Evolutionary conservation across 2,113 vertebrate species (phyloP).

Genomic region (Heterocephalus glaber): DNA sequence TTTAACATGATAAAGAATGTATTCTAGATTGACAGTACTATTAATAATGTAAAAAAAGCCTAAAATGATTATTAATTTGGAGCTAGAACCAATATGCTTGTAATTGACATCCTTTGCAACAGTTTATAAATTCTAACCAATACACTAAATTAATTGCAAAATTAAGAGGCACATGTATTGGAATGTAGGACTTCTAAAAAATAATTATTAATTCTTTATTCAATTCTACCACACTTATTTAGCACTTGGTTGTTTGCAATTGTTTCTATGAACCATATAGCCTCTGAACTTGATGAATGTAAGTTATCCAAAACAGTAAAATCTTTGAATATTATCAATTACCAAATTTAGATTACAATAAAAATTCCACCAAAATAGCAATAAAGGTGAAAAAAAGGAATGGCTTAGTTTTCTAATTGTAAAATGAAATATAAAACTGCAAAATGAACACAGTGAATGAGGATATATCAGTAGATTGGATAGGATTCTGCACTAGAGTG

Average conservation of each 20-base stretch:
- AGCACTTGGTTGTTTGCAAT: neutral
- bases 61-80: neutral
- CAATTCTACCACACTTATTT: neutral
- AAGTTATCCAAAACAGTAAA: neutral
- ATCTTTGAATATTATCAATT: neutral
- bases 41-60: neutral
- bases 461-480: neutral
- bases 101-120: neutral
- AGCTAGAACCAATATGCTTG: neutral
- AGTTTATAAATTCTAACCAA: neutral
- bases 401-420: neutral
- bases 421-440: neutral
- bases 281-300: neutral
- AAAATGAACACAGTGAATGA: neutral
- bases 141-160: neutral
- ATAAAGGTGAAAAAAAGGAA: neutral
- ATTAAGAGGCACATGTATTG: neutral
- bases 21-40: neutral
- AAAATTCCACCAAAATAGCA: neutral
- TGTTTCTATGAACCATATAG: neutral
- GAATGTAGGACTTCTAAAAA: neutral
- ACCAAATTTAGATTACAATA: neutral
- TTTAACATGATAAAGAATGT: neutral
- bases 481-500: neutral
- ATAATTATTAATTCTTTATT: neutral